These are phyloP conservation scores for Neocrepidodera transversa DNA, from an alignment of 2,888 invertebrate species.

Conservation along the genomic window DNA sequence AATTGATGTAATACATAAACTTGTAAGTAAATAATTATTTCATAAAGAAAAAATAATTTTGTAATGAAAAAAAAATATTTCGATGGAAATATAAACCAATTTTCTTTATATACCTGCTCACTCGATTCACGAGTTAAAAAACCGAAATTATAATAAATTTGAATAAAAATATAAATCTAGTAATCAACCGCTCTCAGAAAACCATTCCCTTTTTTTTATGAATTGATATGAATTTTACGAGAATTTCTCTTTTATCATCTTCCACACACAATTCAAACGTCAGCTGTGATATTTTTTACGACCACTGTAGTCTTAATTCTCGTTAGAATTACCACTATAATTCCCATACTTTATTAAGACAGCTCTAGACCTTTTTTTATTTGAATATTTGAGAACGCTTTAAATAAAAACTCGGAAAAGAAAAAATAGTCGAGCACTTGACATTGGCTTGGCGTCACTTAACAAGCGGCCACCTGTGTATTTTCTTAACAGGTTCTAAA, in stretches of 20 bases:
- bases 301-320: slow-evolving; percentile 24
- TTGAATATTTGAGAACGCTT: slow-evolving; percentile 28
- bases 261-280: slow-evolving; percentile 24
- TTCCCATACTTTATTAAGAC: slow-evolving; percentile 32
- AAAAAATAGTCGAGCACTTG: slow-evolving; percentile 24
- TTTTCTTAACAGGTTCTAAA: slow-evolving; percentile 28
- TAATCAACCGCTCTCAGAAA: slow-evolving; percentile 7
- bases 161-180: slow-evolving; percentile 13
- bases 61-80: too few species aligned
- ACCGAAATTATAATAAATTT: slow-evolving; percentile 4
- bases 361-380: slow-evolving; percentile 30
- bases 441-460: slow-evolving; percentile 26
- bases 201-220: slow-evolving; percentile 20
- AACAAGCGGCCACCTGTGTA: slow-evolving; percentile 30
- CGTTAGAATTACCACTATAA: slow-evolving; percentile 34
- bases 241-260: slow-evolving; percentile 21
- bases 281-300: slow-evolving; percentile 26
- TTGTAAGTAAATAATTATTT: too few species aligned
- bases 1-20: too few species aligned
- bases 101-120: too few species aligned
- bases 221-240: slow-evolving; percentile 29
- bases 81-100: too few species aligned
- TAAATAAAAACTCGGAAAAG: slow-evolving; percentile 29
- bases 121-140: background rate
- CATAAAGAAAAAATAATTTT: too few species aligned